phyloP scores from a whole-genome alignment of 1,140 invertebrate genomes.

The Lepidurus packardi region DNA sequence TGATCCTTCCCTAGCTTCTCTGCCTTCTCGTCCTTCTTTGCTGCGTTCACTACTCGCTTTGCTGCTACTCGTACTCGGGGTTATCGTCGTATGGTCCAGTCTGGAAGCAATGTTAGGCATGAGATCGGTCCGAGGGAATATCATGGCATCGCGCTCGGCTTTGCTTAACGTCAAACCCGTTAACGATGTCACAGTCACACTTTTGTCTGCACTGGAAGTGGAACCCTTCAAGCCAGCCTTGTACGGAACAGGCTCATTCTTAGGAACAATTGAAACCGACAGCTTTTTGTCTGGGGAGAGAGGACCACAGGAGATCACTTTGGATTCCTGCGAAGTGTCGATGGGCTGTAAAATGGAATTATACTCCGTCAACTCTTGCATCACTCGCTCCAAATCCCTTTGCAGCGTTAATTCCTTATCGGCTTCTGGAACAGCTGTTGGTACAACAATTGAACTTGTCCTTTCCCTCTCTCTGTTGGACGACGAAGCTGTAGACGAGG shows the following conservation, averaged over 20 bases:
- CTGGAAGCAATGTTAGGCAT: conserved; percentile 6
- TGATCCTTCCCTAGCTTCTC: neutral
- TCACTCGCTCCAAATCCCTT: neutral
- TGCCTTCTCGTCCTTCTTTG: neutral
- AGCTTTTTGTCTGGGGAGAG: neutral
- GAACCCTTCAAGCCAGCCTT: neutral
- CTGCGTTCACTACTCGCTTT: neutral
- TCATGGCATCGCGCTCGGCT: neutral
- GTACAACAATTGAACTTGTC: neutral
- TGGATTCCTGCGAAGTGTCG: neutral
- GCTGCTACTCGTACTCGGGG: neutral
- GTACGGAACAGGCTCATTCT: neutral
- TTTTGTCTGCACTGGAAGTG: neutral
- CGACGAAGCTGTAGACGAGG: neutral
- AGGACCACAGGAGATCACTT: neutral
- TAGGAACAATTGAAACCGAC: neutral
- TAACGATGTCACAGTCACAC: neutral
- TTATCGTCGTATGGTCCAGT: neutral
- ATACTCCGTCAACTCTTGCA: neutral
- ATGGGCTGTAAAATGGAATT: conserved; percentile 10
- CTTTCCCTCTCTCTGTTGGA: neutral
- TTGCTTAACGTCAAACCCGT: neutral
- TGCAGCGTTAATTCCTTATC: neutral
- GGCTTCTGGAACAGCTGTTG: neutral
- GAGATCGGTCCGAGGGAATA: conserved; percentile 10